Evolutionary conservation across 2,888 invertebrate genomes (phyloP).

Genomic region (Pilophorus perplexus): DNA sequence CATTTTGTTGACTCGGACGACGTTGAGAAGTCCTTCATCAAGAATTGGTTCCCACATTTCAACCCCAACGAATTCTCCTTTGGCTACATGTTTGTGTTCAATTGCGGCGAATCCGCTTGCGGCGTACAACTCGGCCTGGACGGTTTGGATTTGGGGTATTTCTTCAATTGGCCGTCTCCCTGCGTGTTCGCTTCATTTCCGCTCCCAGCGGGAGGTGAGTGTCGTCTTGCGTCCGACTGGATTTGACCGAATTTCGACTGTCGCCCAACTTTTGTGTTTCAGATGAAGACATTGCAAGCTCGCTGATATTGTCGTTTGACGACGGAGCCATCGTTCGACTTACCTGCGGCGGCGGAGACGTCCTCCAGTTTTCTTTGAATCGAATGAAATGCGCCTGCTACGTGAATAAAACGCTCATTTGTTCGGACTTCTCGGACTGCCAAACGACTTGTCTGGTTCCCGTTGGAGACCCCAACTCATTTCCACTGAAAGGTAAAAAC

Average conservation of each 20-base stretch:
- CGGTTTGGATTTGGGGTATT: neutral
- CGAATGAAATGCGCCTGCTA: conserved; percentile 1
- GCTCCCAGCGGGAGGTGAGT: no score
- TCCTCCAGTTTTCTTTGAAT: neutral
- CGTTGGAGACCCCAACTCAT: neutral
- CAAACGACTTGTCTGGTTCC: neutral
- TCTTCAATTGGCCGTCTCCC: conserved; percentile 25
- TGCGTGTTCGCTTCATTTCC: conserved; percentile 17
- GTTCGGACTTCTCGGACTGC: conserved; percentile 13
- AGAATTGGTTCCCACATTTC: conserved; percentile 29
- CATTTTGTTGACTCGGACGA: no score
- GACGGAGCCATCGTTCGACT: conserved; percentile 20
- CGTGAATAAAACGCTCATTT: neutral
- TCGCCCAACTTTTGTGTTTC: no score
- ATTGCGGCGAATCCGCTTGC: conserved; percentile 10
- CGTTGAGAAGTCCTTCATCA: no score
- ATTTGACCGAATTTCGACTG: no score
- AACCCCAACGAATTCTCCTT: neutral
- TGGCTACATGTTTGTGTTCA: conserved; percentile 20
- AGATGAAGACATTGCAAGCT: no score
- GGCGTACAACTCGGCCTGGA: conserved; percentile 6
- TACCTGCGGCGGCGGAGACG: conserved; percentile 6
- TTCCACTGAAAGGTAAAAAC: conserved; percentile 29
- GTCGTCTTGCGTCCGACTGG: no score
- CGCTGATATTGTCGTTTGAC: conserved; percentile 4